Evolutionary conservation across 2,113 vertebrate genomes (phyloP).

Genomic region (Megaceryle maxima): DNA sequence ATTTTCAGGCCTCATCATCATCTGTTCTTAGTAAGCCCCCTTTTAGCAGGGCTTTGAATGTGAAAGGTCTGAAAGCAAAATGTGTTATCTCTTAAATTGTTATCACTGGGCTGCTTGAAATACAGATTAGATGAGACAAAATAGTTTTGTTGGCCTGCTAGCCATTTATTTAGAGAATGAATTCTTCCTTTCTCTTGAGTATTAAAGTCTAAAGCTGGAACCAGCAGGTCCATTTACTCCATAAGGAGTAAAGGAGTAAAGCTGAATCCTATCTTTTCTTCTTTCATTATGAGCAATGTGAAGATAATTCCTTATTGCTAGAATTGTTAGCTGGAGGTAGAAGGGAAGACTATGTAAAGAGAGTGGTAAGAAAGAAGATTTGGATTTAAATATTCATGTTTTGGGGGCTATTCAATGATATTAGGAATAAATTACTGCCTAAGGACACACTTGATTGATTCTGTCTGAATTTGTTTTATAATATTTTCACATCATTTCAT

Average conservation of each 20-base stretch:
- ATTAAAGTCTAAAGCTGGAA: not conserved
- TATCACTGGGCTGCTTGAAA: constrained; percentile 5
- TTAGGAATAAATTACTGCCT: constrained; percentile 71
- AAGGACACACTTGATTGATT: constrained; percentile 61
- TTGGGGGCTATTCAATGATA: constrained; percentile 55
- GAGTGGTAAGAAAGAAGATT: constrained; percentile 30
- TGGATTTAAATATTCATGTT: constrained; percentile 60
- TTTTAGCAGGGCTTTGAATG: not conserved
- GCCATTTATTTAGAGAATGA: constrained; percentile 16
- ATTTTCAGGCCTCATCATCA: not conserved
- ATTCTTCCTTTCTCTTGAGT: constrained; percentile 1
- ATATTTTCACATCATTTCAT: constrained; percentile 65
- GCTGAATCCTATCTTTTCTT: not conserved
- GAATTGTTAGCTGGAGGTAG: constrained; percentile 34
- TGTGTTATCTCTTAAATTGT: not conserved
- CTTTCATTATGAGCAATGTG: not conserved
- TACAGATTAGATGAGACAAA: not conserved
- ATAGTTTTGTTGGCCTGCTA: not conserved
- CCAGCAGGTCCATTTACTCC: not conserved
- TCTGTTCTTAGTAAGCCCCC: not conserved
- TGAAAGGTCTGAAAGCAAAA: constrained; percentile 20
- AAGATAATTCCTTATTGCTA: constrained; percentile 31
- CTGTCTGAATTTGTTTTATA: constrained; percentile 63
- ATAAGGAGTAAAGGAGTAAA: not conserved
- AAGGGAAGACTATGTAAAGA: constrained; percentile 25